Evolutionary conservation across 1,140 invertebrate genomes (phyloP), one percentile per base, ranked within the genome.

Genomic region (Portunus trituberculatus): DNA sequence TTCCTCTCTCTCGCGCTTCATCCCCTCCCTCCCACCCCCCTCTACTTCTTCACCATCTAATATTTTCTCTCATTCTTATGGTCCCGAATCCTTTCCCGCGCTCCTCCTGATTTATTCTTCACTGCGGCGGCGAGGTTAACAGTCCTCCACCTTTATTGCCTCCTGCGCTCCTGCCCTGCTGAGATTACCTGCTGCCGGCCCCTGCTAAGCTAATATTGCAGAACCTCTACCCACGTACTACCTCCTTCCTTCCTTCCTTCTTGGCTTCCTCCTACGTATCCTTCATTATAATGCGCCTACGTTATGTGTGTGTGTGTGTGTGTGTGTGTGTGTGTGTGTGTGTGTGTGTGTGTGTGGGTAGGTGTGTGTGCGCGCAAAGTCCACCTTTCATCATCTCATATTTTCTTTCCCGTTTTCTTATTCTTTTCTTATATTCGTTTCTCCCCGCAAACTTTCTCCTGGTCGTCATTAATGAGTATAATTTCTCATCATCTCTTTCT

Each of bases 81-180:
- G 29, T 10, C 84, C 28, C 25, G 12, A 16, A 16, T 28, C n/a
- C 28, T 87, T 45, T 29, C 84, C 39, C 84, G 16, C 84, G 3
- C 84, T 4, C 14, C 39, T 45, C 39, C 28, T 87, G 29, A 16
- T 45, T 87, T 20, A 20, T 29, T 59, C 52, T 20, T 59, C 52
- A 59, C 52, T 59, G n/a, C 84, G 84, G 84, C 28, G n/a, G 84
- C 28, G 32, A 86, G 84, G 84, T 29, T 20, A 86, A 86, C 28
- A 28, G 84, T 29, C 32, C 32, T 31, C 32, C 28, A 39, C 28
- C 31, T 88, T 46, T 39, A 32, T 14, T 46, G 25, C 31, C 6
- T 4, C 6, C 31, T 10, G 14, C 1, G 14, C 12, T 39, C 25
- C 31, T 39, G 4, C 45, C 39, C 31, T 39, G 4, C 25, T 6